Conservation (phyloP, 1,140 invertebrate species). For the Drosophila lacteicornis region DNA sequence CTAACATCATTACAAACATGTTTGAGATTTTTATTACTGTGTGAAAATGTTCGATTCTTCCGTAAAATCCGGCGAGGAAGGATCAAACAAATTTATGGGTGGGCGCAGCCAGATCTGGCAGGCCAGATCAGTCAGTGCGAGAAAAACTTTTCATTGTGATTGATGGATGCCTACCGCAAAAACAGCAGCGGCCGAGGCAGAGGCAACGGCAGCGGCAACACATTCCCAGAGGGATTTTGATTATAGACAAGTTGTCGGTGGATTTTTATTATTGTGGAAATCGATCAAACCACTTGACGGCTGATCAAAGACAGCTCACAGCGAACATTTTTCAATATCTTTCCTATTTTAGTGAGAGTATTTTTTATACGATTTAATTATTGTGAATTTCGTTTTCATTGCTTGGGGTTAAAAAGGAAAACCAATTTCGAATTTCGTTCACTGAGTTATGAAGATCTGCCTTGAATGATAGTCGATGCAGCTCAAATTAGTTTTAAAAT, state of each 20-base stretch:
- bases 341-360: conserved; percentile 35
- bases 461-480: conserved; percentile 1
- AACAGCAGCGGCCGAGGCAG: conserved; percentile 45
- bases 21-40: conserved; percentile 83
- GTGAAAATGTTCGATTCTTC: conserved; percentile 78
- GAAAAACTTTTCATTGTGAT: conserved; percentile 58
- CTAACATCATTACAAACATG: conserved; percentile 83
- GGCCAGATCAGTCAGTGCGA: conserved; percentile 33
- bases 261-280: conserved; percentile 75
- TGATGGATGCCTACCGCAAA: conserved; percentile 71
- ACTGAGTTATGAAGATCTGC: conserved; percentile 26
- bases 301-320: conserved; percentile 69
- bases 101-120: conserved; percentile 43
- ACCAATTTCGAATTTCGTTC: not conserved
- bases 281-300: conserved; percentile 80
- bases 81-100: conserved; percentile 82
- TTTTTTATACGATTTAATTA: conserved; percentile 76
- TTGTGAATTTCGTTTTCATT: conserved; percentile 33
- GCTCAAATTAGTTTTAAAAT: not conserved
- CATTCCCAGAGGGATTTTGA: conserved; percentile 61
- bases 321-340: conserved; percentile 39
- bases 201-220: conserved; percentile 20
- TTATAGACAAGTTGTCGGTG: conserved; percentile 78
- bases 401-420: not conserved
- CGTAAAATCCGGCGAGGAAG: conserved; percentile 63